phyloP scores from a whole-genome alignment of 2,888 invertebrate species.

The Syritta pipiens region DNA sequence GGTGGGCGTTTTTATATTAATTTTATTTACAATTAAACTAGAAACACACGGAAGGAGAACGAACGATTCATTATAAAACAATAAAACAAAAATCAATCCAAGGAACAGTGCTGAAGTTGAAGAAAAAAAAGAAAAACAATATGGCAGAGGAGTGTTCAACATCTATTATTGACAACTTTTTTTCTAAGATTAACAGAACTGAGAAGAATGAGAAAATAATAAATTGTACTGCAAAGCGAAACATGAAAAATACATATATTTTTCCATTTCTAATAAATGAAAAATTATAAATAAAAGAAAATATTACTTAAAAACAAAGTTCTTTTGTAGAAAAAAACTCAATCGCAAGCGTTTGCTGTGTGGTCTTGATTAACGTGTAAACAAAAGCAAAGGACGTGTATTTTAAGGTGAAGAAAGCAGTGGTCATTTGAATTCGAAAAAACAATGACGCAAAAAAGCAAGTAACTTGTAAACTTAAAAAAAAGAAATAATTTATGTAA shows the following conservation, averaged over 20 bases:
- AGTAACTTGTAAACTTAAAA: slow-evolving; percentile 42
- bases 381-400: slow-evolving; percentile 7
- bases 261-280: slow-evolving; percentile 61
- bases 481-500: slow-evolving; percentile 52
- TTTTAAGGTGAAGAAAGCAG: slow-evolving; percentile 4
- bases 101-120: slow-evolving; percentile 16
- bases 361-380: slow-evolving; percentile 9
- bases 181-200: slow-evolving; percentile 58
- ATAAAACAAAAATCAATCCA: slow-evolving; percentile 29
- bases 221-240: slow-evolving; percentile 52
- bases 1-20: slow-evolving; percentile 78
- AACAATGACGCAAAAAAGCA: slow-evolving; percentile 14
- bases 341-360: slow-evolving; percentile 14
- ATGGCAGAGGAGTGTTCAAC: slow-evolving; percentile 18
- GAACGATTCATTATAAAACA: slow-evolving; percentile 34
- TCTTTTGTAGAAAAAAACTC: slow-evolving; percentile 13
- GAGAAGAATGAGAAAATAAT: slow-evolving; percentile 28
- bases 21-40: slow-evolving; percentile 75
- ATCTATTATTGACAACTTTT: slow-evolving; percentile 38
- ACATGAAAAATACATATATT: slow-evolving; percentile 60
- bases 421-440: slow-evolving; percentile 23
- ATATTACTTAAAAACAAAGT: slow-evolving; percentile 34
- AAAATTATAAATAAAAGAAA: slow-evolving; percentile 55
- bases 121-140: slow-evolving; percentile 15
- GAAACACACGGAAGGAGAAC: slow-evolving; percentile 46